A percentile compares a stretch with the other conserved stretches of the same genome.
These are phyloP conservation scores for Catagonus wagneri DNA, from an alignment of 2,113 vertebrate species.

Conservation along the genomic window DNA sequence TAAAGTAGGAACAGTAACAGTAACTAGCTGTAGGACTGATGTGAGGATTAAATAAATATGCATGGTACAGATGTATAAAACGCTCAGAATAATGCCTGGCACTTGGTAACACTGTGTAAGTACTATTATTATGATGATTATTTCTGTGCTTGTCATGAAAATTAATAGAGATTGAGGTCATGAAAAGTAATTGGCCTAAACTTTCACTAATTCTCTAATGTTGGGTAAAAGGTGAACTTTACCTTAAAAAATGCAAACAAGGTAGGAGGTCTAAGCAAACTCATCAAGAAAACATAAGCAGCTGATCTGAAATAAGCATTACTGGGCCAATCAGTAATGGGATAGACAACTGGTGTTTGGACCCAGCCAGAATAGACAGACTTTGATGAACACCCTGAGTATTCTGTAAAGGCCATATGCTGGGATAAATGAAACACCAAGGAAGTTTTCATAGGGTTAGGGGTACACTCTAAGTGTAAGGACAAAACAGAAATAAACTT, in stretches of 20 bases:
- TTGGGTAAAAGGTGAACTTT: neutral
- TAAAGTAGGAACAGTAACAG: conserved; percentile 14
- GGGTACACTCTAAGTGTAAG: neutral
- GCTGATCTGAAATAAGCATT: neutral
- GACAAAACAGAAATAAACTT: neutral
- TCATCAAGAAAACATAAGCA: neutral
- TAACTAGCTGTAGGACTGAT: neutral
- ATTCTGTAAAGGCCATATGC: neutral
- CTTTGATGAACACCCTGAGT: neutral
- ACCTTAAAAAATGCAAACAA: neutral
- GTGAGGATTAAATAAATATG: neutral
- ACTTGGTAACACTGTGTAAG: neutral
- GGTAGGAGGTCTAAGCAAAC: conserved; percentile 34
- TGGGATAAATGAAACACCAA: neutral
- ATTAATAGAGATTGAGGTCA: conserved; percentile 5
- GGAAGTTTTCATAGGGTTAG: neutral
- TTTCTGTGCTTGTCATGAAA: neutral
- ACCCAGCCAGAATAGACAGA: neutral
- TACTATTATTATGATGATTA: neutral
- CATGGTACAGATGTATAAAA: neutral
- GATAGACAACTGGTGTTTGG: neutral
- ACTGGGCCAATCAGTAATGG: neutral
- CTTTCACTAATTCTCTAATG: neutral
- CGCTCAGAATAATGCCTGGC: neutral
- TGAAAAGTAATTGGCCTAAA: neutral